Evolutionary conservation across 2,113 vertebrate species (phyloP).

Genomic region (Phalacrocorax carbo): DNA sequence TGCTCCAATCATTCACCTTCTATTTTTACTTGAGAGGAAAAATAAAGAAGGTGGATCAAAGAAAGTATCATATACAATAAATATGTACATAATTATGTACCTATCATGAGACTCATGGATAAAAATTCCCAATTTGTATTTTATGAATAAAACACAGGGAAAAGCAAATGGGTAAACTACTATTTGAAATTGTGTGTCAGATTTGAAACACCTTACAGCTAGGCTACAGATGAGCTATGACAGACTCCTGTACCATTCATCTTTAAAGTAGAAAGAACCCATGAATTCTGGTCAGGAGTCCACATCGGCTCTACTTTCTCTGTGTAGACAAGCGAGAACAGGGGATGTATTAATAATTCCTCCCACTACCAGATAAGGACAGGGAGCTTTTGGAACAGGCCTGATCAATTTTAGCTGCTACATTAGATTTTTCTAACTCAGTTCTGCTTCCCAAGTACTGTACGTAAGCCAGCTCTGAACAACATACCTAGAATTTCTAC

Average conservation of each 20-base stretch:
- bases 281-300: neutral
- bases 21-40: neutral
- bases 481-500: neutral
- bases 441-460: neutral
- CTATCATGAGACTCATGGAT: neutral
- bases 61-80: neutral
- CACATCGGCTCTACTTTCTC: rapidly evolving
- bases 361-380: neutral
- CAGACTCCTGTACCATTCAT: neutral
- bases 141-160: neutral
- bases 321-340: neutral
- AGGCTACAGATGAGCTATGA: neutral
- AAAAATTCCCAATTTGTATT: neutral
- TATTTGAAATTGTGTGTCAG: neutral
- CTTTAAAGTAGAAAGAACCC: neutral
- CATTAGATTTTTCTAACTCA: neutral
- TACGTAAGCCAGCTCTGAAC: neutral
- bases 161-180: neutral
- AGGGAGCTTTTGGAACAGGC: neutral
- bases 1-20: neutral
- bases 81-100: neutral
- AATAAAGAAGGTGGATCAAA: neutral
- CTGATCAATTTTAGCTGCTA: neutral
- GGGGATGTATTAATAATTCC: neutral
- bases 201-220: neutral